These are phyloP conservation scores for Caenorhabditis inopinata DNA, from an alignment of 1,140 invertebrate genomes.

Conservation along the genomic window DNA sequence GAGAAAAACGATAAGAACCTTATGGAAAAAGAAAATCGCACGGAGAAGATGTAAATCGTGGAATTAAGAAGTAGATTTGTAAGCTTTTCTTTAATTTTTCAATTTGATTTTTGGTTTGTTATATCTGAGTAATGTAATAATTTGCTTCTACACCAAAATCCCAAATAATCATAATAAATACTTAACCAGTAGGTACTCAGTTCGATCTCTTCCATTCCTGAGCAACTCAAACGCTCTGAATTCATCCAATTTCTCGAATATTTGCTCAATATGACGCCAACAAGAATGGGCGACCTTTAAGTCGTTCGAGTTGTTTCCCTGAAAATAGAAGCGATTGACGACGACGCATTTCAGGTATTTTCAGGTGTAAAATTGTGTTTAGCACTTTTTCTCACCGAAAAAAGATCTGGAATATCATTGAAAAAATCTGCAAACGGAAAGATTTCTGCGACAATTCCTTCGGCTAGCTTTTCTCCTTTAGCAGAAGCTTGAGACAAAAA, in stretches of 20 bases:
- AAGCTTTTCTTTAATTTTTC: no score
- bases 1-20: no score
- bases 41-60: no score
- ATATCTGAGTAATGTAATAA: no score
- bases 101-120: no score
- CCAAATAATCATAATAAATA: not conserved
- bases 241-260: slow-evolving; percentile 94
- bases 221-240: slow-evolving; percentile 93
- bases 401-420: slow-evolving; percentile 85
- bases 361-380: not conserved
- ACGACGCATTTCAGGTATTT: no score
- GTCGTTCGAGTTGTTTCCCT: slow-evolving; percentile 77
- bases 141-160: no score
- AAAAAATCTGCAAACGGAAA: slow-evolving; percentile 93
- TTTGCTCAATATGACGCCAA: slow-evolving; percentile 89
- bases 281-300: slow-evolving; percentile 87
- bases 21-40: no score
- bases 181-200: slow-evolving; percentile 80
- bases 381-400: slow-evolving; percentile 71
- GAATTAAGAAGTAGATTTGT: no score
- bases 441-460: slow-evolving; percentile 68
- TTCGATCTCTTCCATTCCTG: slow-evolving; percentile 87
- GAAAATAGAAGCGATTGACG: not conserved
- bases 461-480: slow-evolving; percentile 30
- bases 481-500: slow-evolving; percentile 73